These are phyloP conservation scores for Etheostoma nigrum DNA, from an alignment of 2,797 vertebrate species.

Conservation along the genomic window DNA sequence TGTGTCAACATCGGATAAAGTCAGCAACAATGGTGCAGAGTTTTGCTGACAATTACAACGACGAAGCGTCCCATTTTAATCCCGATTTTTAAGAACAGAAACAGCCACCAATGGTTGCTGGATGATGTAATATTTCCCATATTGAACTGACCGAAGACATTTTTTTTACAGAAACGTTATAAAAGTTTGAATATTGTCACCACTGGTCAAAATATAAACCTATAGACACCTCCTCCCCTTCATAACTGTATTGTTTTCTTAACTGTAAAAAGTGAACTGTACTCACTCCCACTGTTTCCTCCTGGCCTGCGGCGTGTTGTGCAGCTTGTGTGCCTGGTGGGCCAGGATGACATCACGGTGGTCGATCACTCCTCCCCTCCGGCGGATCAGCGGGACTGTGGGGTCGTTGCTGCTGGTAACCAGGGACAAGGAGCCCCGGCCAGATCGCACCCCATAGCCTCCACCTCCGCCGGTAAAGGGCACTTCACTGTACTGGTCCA, in stretches of 20 bases:
- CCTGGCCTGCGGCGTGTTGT: slow-evolving; percentile 89
- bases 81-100: neutral
- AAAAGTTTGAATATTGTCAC: neutral
- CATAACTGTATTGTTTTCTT: neutral
- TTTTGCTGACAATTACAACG: neutral
- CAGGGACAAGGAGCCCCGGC: slow-evolving; percentile 61
- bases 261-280: slow-evolving; percentile 13
- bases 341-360: slow-evolving; percentile 90
- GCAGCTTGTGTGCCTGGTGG: slow-evolving; percentile 90
- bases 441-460: slow-evolving; percentile 43
- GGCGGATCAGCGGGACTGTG: slow-evolving; percentile 74
- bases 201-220: neutral
- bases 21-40: neutral
- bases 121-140: too few relatives aligned
- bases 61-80: neutral
- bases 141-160: neutral
- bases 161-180: neutral
- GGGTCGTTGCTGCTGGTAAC: slow-evolving; percentile 54
- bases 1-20: neutral
- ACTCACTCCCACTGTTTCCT: slow-evolving; percentile 94
- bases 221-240: too few relatives aligned
- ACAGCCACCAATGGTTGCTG: neutral
- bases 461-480: slow-evolving; percentile 65
- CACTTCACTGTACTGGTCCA: slow-evolving; percentile 76
- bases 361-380: slow-evolving; percentile 89